Conservation (phyloP, 2,888 invertebrate species). For the Frankliniella fusca region DNA sequence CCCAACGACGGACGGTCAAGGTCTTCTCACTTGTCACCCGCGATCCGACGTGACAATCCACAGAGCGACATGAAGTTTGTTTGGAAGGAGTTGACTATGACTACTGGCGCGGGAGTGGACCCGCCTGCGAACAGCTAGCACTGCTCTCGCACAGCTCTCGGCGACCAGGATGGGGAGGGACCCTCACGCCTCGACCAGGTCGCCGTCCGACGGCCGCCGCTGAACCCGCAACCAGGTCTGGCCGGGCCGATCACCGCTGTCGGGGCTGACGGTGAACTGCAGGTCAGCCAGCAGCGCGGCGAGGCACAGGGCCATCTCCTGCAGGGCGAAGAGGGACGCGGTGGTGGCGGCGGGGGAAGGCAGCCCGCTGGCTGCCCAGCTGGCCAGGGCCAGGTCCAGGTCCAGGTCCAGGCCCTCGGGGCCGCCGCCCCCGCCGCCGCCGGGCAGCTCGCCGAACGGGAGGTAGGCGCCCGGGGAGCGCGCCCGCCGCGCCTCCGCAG, state of each 20-base stretch:
- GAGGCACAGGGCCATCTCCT: neutral
- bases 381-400: neutral
- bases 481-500: neutral
- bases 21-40: too few species aligned
- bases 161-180: too few species aligned
- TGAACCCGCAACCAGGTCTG: neutral
- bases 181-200: neutral
- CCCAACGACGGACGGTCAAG: too few species aligned
- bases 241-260: neutral
- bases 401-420: too few species aligned
- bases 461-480: neutral
- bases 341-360: neutral
- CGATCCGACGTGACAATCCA: too few species aligned
- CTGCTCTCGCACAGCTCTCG: too few species aligned
- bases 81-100: too few species aligned
- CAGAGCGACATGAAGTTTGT: too few species aligned
- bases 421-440: too few species aligned
- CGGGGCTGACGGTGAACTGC: neutral
- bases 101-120: too few species aligned
- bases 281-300: neutral
- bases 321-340: neutral
- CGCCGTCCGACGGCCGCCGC: neutral
- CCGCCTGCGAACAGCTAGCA: too few species aligned
- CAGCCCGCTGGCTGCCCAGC: neutral
- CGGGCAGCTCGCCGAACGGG: conserved; percentile 5